Conservation (phyloP, 1,140 invertebrate species). For the Brachionus paranguensis region DNA sequence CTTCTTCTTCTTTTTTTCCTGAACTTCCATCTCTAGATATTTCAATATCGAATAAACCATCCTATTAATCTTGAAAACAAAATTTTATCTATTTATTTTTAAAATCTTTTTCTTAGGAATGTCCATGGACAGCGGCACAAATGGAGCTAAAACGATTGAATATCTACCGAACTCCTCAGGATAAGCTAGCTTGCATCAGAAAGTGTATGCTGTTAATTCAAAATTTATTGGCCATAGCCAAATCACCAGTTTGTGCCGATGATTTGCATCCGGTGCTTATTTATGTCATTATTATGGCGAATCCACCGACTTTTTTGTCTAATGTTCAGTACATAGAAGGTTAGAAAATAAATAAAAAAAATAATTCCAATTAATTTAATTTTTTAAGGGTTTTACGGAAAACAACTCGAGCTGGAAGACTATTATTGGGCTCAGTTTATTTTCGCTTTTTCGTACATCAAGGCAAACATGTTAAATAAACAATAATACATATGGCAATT, state of each 20-base stretch:
- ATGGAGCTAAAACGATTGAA: constrained; percentile 81
- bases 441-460: constrained; percentile 39
- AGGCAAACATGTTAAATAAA: constrained; percentile 39
- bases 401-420: constrained; percentile 31
- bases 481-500: background rate
- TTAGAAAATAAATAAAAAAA: background rate
- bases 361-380: background rate
- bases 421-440: constrained; percentile 97
- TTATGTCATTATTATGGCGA: constrained; percentile 91
- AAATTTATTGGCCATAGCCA: constrained; percentile 77
- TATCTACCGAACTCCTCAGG: constrained; percentile 84
- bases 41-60: no score
- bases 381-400: constrained; percentile 26
- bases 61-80: background rate
- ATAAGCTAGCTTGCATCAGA: constrained; percentile 82
- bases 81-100: background rate
- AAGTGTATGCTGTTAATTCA: constrained; percentile 81
- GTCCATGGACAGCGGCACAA: constrained; percentile 94
- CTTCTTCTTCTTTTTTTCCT: no score
- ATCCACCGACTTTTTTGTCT: constrained; percentile 86
- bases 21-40: no score
- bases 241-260: constrained; percentile 78
- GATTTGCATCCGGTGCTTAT: constrained; percentile 93
- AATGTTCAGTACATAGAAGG: constrained; percentile 81
- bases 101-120: constrained; percentile 65